A percentile compares a stretch with the other conserved stretches of the same genome.
Evolutionary conservation across 2,888 invertebrate species (phyloP).

Genomic region (Torymus aiolomorphi): DNA sequence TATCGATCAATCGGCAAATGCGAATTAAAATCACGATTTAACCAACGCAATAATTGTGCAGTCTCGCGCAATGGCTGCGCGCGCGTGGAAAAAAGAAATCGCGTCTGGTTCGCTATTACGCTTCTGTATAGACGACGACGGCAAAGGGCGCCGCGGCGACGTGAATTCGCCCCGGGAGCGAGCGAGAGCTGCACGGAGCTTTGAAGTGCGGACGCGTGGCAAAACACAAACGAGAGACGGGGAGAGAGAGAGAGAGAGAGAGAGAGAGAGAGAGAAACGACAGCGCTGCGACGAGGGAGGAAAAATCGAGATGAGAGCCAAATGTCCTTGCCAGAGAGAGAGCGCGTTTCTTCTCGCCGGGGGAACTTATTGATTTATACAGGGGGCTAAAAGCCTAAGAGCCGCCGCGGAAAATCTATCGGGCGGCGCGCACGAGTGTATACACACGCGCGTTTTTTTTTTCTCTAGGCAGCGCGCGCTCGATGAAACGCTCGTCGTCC

Average conservation of each 20-base stretch:
- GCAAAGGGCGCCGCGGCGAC: slow-evolving; percentile 29
- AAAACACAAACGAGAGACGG: not conserved
- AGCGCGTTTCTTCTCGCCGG: slow-evolving; percentile 25
- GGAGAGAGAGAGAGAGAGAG: slow-evolving; percentile 5
- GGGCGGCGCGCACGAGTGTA: not conserved
- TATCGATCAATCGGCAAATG: too few relatives aligned
- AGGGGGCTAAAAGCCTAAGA: slow-evolving; percentile 31
- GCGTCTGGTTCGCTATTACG: slow-evolving; percentile 20
- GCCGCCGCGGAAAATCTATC: slow-evolving; percentile 44
- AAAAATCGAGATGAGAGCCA: slow-evolving; percentile 50
- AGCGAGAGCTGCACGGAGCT: slow-evolving; percentile 8
- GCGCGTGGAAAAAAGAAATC: not conserved
- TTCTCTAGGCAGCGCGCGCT: slow-evolving; percentile 16
- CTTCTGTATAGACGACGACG: not conserved
- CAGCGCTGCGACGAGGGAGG: slow-evolving; percentile 28
- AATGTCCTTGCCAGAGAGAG: slow-evolving; percentile 43
- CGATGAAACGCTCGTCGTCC: slow-evolving; percentile 26
- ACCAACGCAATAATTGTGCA: too few relatives aligned
- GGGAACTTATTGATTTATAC: slow-evolving; percentile 51
- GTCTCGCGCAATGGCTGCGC: too few relatives aligned
- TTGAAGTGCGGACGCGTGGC: slow-evolving; percentile 27
- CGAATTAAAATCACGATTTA: too few relatives aligned
- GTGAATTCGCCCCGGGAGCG: slow-evolving; percentile 24
- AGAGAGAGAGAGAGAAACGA: not conserved
- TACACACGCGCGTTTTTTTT: not conserved